These are phyloP conservation scores for Hermodice carunculata DNA, from an alignment of 2,888 invertebrate species.

Conservation along the genomic window DNA sequence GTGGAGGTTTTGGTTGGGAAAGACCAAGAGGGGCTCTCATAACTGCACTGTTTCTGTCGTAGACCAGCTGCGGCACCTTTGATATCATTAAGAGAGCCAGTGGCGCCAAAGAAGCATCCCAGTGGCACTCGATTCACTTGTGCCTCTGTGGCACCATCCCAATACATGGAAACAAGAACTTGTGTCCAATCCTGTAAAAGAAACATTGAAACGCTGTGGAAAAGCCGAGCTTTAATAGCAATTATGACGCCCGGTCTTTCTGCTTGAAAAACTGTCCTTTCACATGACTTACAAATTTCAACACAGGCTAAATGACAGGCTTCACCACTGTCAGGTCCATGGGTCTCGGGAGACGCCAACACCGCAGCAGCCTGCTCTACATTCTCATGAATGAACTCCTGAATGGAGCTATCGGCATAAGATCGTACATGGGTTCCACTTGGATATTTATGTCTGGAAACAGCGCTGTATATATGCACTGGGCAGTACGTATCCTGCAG, in stretches of 20 bases:
- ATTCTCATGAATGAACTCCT: background rate
- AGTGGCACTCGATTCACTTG: slow-evolving; percentile 38
- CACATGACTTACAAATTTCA: slow-evolving; percentile 8
- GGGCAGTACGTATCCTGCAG: slow-evolving; percentile 34
- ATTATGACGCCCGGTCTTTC: slow-evolving; percentile 28
- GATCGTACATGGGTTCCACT: slow-evolving; percentile 21
- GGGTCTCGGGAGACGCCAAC: slow-evolving; percentile 5
- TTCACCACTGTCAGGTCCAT: slow-evolving; percentile 17
- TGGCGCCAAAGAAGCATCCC: slow-evolving; percentile 36
- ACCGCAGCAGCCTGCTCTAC: slow-evolving; percentile 1
- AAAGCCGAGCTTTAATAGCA: slow-evolving; percentile 31
- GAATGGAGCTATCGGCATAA: slow-evolving; percentile 6
- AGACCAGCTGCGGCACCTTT: slow-evolving; percentile 37
- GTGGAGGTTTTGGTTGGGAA: slow-evolving; percentile 21
- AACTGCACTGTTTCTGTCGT: slow-evolving; percentile 21
- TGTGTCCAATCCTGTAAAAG: slow-evolving; percentile 36
- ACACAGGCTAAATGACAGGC: slow-evolving; percentile 14
- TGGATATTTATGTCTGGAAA: slow-evolving; percentile 38
- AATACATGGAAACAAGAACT: slow-evolving; percentile 30
- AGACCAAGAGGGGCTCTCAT: background rate
- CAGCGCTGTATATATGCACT: slow-evolving; percentile 38
- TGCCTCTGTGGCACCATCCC: slow-evolving; percentile 25
- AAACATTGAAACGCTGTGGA: too few species aligned
- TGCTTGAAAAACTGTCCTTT: slow-evolving; percentile 1
- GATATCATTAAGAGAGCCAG: slow-evolving; percentile 35